Percentiles rank a stretch among this genome's conserved stretches.
These are phyloP conservation scores for Montipora capitata DNA, from an alignment of 92 coral and sea anemone species.

Conservation along the genomic window DNA sequence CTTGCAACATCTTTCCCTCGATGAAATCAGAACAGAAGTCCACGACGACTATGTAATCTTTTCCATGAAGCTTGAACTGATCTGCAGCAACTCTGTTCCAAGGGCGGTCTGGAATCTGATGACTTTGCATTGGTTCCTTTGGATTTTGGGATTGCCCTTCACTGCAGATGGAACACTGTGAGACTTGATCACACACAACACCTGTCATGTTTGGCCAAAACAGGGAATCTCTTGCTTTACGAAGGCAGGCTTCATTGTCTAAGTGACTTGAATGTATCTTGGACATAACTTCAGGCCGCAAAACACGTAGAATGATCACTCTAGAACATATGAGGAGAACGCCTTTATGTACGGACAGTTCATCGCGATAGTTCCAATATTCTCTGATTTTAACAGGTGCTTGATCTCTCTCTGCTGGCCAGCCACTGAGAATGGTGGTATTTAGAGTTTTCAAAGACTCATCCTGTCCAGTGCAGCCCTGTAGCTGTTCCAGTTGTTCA, in stretches of 20 bases:
- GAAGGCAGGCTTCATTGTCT: slow-evolving; percentile 64
- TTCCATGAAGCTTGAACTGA: no score
- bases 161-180: slow-evolving; percentile 50
- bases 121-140: slow-evolving; percentile 37
- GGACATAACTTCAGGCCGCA: slow-evolving; percentile 35
- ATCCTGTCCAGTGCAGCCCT: slow-evolving; percentile 55
- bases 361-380: slow-evolving; percentile 52
- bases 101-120: slow-evolving; percentile 42
- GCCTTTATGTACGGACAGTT: slow-evolving; percentile 44
- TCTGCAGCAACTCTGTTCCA: no score
- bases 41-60: no score
- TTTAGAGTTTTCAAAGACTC: slow-evolving; percentile 50
- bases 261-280: slow-evolving; percentile 54
- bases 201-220: slow-evolving; percentile 73
- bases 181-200: slow-evolving; percentile 56
- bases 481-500: slow-evolving; percentile 46
- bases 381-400: slow-evolving; percentile 46
- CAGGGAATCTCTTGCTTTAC: slow-evolving; percentile 63
- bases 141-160: slow-evolving; percentile 43
- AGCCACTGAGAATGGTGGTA: slow-evolving; percentile 41
- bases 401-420: slow-evolving; percentile 35
- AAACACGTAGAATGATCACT: slow-evolving; percentile 40
- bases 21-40: no score
- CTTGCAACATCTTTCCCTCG: no score
- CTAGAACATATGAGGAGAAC: slow-evolving; percentile 18